Evolutionary conservation across 2,797 vertebrate species (phyloP), one percentile per base, ranked within the genome.

Genomic region (Acanthurus leucopareius): DNA sequence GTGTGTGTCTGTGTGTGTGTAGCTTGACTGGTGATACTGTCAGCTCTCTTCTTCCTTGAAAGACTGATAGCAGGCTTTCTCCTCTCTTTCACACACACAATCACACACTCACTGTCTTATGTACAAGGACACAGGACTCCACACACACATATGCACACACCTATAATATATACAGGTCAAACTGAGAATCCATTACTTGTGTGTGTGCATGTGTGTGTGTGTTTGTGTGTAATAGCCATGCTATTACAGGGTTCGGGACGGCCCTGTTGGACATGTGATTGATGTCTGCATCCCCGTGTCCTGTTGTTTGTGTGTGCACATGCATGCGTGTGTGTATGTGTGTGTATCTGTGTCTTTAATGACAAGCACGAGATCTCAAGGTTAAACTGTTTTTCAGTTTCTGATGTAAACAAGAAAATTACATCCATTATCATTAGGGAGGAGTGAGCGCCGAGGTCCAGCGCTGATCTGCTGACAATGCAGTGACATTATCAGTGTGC

Each of bases 161-260:
- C 25, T 57, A 44, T 48, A 73, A 63, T 13, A 64, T 13, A 48
- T 0, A n/a, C 22, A 40, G 32, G 67, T 85, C 77, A 80, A 57
- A 80, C 62, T 77, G 45, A 73, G 3, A 53, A 63, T 77, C 77
- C 79, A 89, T 90, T 87, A 86, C 84, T 85, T 58, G 58, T 79
- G 62, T 69, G 73, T 69, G 54, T 45, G 57, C 79, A 67, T 80
- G 76, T 73, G 69, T 72, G 52, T 58, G 57, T 70, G 62, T 61
- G 74, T 69, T 70, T 70, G 49, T 61, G 66, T 74, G 81, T 87
- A 82, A 88, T 87, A 75, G 73, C 72, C 7, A 16, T 75, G 64
- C 79, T 67, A 85, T 88, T 82, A 87, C 77, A 70, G 74, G 71
- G 74, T 80, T 86, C 81, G 83, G 77, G 84, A 69, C 83, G 66